Base-by-base conservation (phyloP, 2,888 invertebrate genomes). In the Clusia tigrina region DNA sequence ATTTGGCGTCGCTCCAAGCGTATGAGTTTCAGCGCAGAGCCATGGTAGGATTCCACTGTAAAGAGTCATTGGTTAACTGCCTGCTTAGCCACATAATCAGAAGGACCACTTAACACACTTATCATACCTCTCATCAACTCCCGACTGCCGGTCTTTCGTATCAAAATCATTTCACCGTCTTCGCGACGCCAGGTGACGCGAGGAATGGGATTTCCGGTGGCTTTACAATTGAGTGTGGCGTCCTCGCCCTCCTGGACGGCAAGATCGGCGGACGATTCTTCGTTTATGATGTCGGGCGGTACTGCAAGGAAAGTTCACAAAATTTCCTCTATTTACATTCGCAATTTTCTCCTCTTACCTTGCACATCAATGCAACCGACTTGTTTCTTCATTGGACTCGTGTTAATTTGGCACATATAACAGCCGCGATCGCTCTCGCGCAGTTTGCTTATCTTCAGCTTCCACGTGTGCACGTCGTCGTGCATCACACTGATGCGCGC, bases 391-490 rank as follows among this genome's bases (percentile, higher is more conserved):
- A 95, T 93, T 60, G 89, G 88, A 66, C 89, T 91, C 1, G 94
- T 94, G 85, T 95, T 95, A 77, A 95, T 93, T 86, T 95, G 94
- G 79, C 95, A 95, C 92, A 94, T 93, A 84, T 95, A 95, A 81
- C 94, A 95, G 65, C 93, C 95, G 53, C 91, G 88, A 83, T 95
- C 95, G 51, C 90, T 88, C 74, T 93, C 93, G 69, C 91, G 88
- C 58, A 95, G 86, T 66, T 93, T 93, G 64, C 91, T 87, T 78
- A 95, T 93, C 82, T 92, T 90, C 64, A 95, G 86, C 82, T 92
- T 92, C 95, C 94, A 95, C 67, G 93, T 94, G 75, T 90, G 88
- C 65, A 90, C 88, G 60, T 92, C 90, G 82, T 95, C 94, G 81
- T 93, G 89, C 76, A 90, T 90, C 51, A 94, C 92, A 74, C 90